Evolutionary conservation across 23 tunicate genomes (phyloP).

Genomic region (Aplidium turbinatum): DNA sequence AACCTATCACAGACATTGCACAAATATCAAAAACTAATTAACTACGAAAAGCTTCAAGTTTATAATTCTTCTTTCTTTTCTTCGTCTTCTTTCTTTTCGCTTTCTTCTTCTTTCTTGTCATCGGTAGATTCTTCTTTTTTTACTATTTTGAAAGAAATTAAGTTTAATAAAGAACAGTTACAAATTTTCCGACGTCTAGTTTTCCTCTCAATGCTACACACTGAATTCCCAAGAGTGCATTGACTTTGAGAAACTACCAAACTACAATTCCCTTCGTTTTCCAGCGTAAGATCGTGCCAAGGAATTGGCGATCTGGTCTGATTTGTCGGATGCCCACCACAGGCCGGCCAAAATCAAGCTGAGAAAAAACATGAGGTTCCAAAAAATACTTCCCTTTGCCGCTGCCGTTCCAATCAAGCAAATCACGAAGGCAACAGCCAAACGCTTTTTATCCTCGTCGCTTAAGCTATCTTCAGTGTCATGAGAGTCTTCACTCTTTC

Average conservation of each 20-base stretch:
- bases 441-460: slow-evolving; percentile 82
- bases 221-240: background rate
- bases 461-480: slow-evolving; percentile 65
- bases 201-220: background rate
- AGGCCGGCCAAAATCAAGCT: slow-evolving; percentile 61
- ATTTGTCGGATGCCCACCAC: slow-evolving; percentile 96
- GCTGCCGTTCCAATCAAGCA: slow-evolving; percentile 97
- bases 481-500: background rate
- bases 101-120: slow-evolving; percentile 4
- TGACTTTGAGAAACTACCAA: background rate
- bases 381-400: slow-evolving; percentile 75
- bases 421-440: slow-evolving; percentile 73
- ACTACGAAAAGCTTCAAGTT: slow-evolving; percentile 2
- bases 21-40: background rate
- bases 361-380: slow-evolving; percentile 85
- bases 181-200: background rate
- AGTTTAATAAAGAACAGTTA: background rate
- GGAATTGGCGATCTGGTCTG: slow-evolving; percentile 61
- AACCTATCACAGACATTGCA: background rate
- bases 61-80: slow-evolving; percentile 25
- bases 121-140: slow-evolving; percentile 24
- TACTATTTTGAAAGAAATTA: slow-evolving; percentile 9
- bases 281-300: slow-evolving; percentile 25
- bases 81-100: slow-evolving; percentile 10
- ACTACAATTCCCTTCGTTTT: slow-evolving; percentile 32